Conservation (phyloP, 2,113 vertebrate genomes). For the Copsychus sechellarum region DNA sequence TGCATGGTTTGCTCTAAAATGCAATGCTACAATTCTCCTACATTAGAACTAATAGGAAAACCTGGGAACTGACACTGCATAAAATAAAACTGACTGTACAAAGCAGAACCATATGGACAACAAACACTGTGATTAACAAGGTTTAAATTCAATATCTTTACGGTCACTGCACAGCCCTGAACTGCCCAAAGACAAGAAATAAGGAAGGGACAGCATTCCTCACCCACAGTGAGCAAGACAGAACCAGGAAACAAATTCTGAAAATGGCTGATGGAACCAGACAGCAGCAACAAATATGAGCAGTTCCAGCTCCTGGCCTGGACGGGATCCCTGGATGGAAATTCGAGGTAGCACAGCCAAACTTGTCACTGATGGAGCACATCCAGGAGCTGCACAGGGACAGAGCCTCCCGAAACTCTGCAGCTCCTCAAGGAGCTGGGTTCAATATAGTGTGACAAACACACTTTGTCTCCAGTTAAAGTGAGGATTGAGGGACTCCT, state of each 20-base stretch:
- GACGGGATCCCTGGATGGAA: not conserved
- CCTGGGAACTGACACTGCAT: not conserved
- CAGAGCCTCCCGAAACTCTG: not conserved
- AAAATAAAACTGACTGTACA: slow-evolving; percentile 18
- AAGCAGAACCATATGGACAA: slow-evolving; percentile 11
- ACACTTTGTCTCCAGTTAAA: not conserved
- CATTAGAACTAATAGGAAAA: not conserved
- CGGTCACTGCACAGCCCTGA: slow-evolving; percentile 3
- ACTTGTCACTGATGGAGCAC: not conserved
- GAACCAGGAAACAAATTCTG: not conserved
- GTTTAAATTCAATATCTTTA: not conserved
- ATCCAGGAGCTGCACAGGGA: not conserved
- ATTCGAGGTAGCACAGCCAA: not conserved
- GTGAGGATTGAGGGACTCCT: not conserved
- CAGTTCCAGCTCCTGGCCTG: not conserved
- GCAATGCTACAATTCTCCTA: not conserved
- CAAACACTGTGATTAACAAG: slow-evolving; percentile 4
- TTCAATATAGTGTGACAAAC: not conserved
- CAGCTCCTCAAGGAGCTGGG: not conserved
- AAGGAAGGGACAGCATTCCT: not conserved
- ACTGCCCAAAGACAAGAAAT: not conserved
- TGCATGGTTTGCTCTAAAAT: not conserved
- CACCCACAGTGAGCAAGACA: not conserved
- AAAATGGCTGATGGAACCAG: not conserved
- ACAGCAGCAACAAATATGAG: not conserved